Evolutionary conservation across 1,140 invertebrate genomes (phyloP), one percentile per base, ranked within the genome.

Genomic region (Wasmannia auropunctata): DNA sequence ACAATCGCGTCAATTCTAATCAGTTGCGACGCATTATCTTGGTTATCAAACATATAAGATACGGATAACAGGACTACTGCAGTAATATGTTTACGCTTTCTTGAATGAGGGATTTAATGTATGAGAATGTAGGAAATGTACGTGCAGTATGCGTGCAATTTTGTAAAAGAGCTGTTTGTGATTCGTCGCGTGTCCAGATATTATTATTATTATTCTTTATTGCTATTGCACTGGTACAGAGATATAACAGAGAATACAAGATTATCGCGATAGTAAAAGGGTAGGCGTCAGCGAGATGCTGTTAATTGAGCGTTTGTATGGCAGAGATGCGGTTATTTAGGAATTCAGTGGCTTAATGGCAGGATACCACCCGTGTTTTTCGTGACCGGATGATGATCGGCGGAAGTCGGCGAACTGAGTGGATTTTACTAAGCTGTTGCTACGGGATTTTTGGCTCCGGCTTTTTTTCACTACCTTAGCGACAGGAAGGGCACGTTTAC

Each of bases 371-470:
- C 14, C 51, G 3, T 74, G 31, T 49, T 46, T 43, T 76, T 60
- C 56, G 60, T 79, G 76, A 79, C 76, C 60, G 76, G 60, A 79
- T 65, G 72, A 40, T 75, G 76, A 65, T 65, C 43, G 31, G 60
- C 76, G 76, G 76, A 79, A 79, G 76, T 67, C 62, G 16, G n/a
- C 31, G 10, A 22, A 31, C 7, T 34, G 19, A 62, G 14, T 51
- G 8, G 28, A 67, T 67, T 67, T 37, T 56, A 56, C 34, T 60
- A 25, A 58, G 60, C 28, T 28, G 19, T 25, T 37, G 16, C 34
- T 14, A 31, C 16, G 28, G 22, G 3, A 25, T 80, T 54, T 51
- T 54, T 25, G 7, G n/a, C 1, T 34, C 16, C 7, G 19, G 49
- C n/a, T 1, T n/a, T n/a, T n/a, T 76, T 16, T 54, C 11, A 10